Evolutionary conservation across 2,888 invertebrate species (phyloP).

Genomic region (Sclerodermus sp.): DNA sequence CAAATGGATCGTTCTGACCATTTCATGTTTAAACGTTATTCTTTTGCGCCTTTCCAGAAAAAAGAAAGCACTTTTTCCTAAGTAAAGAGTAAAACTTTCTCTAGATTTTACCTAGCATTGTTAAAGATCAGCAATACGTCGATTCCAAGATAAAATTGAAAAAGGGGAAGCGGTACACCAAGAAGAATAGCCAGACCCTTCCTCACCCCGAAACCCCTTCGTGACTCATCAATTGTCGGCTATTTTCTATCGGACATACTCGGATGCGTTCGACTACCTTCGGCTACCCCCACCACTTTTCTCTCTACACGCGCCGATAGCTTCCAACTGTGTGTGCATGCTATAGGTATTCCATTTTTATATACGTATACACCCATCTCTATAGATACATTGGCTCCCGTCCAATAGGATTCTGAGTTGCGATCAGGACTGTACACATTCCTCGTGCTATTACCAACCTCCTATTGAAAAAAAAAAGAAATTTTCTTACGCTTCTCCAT

Average conservation of each 20-base stretch:
- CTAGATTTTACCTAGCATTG: conserved; percentile 19
- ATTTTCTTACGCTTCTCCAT: no score
- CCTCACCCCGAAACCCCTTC: conserved; percentile 28
- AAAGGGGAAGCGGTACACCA: conserved; percentile 53
- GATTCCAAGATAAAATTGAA: conserved; percentile 47
- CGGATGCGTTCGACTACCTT: conserved; percentile 38
- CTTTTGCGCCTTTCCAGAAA: not conserved
- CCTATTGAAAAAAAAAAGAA: not conserved
- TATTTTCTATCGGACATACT: conserved; percentile 44
- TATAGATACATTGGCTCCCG: conserved; percentile 16
- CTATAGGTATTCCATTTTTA: conserved; percentile 12
- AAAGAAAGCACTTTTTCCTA: no score
- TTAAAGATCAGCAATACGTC: conserved; percentile 25
- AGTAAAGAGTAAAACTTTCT: conserved; percentile 18
- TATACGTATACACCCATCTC: no score
- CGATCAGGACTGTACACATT: conserved; percentile 21
- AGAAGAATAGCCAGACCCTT: conserved; percentile 44
- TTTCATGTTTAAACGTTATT: conserved; percentile 1
- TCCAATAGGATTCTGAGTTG: conserved; percentile 27
- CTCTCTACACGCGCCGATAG: conserved; percentile 25
- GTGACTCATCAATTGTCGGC: conserved; percentile 49
- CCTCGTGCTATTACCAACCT: conserved; percentile 4
- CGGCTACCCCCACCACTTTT: conserved; percentile 22
- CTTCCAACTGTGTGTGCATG: conserved; percentile 18
- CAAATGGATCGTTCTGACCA: conserved; percentile 25